These are phyloP conservation scores for Spea bombifrons DNA, from an alignment of 2,113 vertebrate species.

Conservation along the genomic window DNA sequence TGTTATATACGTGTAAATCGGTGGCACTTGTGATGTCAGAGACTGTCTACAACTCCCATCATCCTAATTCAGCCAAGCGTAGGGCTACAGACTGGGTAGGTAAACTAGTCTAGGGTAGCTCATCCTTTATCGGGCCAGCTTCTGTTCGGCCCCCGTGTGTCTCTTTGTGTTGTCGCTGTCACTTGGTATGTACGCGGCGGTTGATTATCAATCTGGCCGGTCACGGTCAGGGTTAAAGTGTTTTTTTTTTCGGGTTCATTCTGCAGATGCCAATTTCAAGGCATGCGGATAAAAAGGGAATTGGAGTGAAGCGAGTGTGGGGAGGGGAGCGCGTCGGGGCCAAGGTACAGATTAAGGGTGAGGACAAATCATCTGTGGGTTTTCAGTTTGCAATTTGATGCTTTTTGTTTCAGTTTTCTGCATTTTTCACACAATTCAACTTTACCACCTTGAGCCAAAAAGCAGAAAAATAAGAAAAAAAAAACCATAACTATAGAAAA, in stretches of 20 bases:
- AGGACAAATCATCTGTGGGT: neutral
- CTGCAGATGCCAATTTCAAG: conserved; percentile 3
- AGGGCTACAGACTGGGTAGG: no score
- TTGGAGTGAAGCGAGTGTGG: neutral
- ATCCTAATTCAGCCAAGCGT: no score
- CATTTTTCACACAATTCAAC: neutral
- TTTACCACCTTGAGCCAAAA: neutral
- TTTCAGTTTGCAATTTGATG: neutral
- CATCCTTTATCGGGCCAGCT: no score
- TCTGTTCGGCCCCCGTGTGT: no score
- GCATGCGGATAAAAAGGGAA: neutral
- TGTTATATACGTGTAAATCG: no score
- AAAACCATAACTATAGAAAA: no score
- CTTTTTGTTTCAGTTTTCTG: conserved; percentile 1
- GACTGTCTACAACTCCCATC: no score
- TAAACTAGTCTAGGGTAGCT: no score
- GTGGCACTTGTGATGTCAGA: no score
- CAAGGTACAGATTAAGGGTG: neutral
- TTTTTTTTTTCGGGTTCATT: neutral
- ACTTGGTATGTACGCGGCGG: neutral
- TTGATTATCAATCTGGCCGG: neutral
- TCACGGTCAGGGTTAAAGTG: neutral
- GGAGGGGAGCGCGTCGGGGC: neutral
- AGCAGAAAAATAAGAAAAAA: no score
- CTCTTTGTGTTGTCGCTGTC: neutral